phyloP scores from a whole-genome alignment of 2,888 invertebrate species.

The Eulithis prunata region DNA sequence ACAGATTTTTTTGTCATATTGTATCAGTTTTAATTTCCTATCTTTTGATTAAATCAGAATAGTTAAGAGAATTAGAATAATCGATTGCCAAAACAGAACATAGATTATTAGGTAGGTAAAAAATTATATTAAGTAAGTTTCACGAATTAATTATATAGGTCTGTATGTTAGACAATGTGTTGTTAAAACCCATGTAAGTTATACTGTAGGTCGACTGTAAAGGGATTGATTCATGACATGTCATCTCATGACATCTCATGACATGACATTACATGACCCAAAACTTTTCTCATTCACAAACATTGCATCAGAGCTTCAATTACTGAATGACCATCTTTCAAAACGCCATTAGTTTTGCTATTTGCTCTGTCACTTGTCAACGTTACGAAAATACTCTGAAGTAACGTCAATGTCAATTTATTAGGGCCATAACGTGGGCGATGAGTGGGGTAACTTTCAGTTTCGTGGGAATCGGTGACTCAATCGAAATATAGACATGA shows the following conservation, averaged over 20 bases:
- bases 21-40: too few relatives aligned
- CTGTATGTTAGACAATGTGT: too few relatives aligned
- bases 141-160: too few relatives aligned
- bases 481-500: conserved; percentile 14
- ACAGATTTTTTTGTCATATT: too few relatives aligned
- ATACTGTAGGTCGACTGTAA: too few relatives aligned
- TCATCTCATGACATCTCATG: too few relatives aligned
- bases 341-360: conserved; percentile 28
- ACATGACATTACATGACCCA: background rate
- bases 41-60: too few relatives aligned
- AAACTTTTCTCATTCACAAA: conserved; percentile 9
- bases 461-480: conserved; percentile 36
- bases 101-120: too few relatives aligned
- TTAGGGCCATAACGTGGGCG: conserved; percentile 48
- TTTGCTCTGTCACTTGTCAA: conserved; percentile 33
- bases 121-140: too few relatives aligned
- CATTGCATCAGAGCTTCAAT: background rate
- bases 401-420: conserved; percentile 48
- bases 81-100: too few relatives aligned
- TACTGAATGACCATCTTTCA: conserved; percentile 24
- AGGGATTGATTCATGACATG: background rate
- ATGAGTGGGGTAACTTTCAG: conserved; percentile 42
- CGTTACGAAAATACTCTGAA: conserved; percentile 38
- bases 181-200: too few relatives aligned
- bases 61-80: too few relatives aligned